Conservation (phyloP, 2,888 invertebrate species). For the Harpalus rufipes region DNA sequence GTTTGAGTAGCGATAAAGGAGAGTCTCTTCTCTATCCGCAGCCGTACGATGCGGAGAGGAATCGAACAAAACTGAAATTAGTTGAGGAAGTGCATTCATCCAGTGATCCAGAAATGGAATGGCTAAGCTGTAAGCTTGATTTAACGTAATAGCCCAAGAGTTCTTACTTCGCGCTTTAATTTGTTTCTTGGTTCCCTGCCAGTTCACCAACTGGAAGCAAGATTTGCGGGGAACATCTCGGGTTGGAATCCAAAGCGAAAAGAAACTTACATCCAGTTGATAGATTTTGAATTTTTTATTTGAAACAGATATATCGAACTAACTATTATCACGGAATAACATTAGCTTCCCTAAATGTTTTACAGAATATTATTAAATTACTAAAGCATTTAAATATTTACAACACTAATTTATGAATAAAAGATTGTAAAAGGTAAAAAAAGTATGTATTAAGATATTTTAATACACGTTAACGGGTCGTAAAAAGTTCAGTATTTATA, state of each 20-base stretch:
- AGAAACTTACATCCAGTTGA: background rate
- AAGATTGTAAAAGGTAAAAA: too few species aligned
- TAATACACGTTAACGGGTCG: too few species aligned
- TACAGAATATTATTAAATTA: too few species aligned
- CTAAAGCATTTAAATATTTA: too few species aligned
- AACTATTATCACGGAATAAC: too few species aligned
- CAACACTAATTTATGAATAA: too few species aligned
- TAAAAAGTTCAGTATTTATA: too few species aligned
- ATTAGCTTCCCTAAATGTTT: too few species aligned
- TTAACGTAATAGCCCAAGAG: conserved; percentile 48
- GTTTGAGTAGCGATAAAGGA: conserved; percentile 28
- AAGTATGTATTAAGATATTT: too few species aligned
- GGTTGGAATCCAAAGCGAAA: background rate
- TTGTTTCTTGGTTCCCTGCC: conserved; percentile 55
- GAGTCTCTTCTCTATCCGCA: conserved; percentile 7
- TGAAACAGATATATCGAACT: background rate
- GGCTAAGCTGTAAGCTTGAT: conserved; percentile 44
- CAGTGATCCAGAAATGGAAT: conserved; percentile 58
- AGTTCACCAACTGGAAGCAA: conserved; percentile 15
- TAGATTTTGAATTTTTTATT: background rate
- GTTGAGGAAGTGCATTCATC: conserved; percentile 62
- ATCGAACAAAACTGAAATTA: conserved; percentile 66
- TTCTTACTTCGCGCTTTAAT: conserved; percentile 51
- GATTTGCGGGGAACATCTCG: conserved; percentile 6
- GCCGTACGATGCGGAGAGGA: conserved; percentile 37